Evolutionary conservation across 2,888 invertebrate species (phyloP), one percentile per base, ranked within the genome.

Genomic region (Octodonta nipae): DNA sequence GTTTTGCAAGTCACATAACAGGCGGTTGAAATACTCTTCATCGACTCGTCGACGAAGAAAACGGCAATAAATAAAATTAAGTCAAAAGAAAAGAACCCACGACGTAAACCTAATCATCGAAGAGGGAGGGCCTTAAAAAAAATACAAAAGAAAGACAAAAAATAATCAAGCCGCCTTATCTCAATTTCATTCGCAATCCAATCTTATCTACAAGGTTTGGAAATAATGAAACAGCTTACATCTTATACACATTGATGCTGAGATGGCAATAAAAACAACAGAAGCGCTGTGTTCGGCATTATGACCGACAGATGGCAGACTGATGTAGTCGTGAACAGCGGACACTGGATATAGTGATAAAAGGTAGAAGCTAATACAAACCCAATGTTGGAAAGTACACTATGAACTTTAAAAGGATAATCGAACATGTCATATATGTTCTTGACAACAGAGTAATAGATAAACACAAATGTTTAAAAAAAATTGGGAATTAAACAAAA

Each of bases 271-370:
- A 55, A 52, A 56, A 56, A 22, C 54, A 51, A 54, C 48, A 48
- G 42, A 42, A 44, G 38, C 41, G 37, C 36, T 38, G 38, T 47
- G 48, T 53, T 42, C 40, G 40, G 22, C 22, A 36, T 34, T 35
- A 40, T 44, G 37, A 44, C 52, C 55, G 49, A 56, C 53, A 61
- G 61, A 61, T 60, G 55, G 58, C 59, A 44, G 50, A 43, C 45
- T 39, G 41, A 50, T 51, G 54, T 47, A 44, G 38, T n/a, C n/a
- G n/a, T n/a, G n/a, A n/a, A n/a, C n/a, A n/a, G n/a, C n/a, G n/a
- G n/a, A n/a, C n/a, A n/a, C n/a, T n/a, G n/a, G n/a, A n/a, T n/a
- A n/a, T n/a, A n/a, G n/a, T n/a, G n/a, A n/a, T n/a, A n/a, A n/a
- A n/a, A n/a, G n/a, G n/a, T n/a, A n/a, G n/a, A n/a, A n/a, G n/a